These are phyloP conservation scores for Hirtodrosophila alboralis DNA, from an alignment of 2,888 invertebrate genomes.

Conservation along the genomic window DNA sequence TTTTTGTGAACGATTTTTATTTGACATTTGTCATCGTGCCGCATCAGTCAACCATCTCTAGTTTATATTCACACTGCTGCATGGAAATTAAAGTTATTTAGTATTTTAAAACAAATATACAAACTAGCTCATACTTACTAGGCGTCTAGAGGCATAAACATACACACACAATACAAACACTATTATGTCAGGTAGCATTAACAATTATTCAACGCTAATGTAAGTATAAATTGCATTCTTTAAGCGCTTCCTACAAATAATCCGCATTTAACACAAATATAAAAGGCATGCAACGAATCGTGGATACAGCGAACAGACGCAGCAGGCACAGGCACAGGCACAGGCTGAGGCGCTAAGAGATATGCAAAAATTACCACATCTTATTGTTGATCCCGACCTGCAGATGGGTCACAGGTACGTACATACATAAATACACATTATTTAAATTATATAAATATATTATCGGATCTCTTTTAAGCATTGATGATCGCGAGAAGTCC, in stretches of 20 bases:
- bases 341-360: constrained; percentile 18
- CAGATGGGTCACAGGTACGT: constrained; percentile 34
- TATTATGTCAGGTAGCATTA: constrained; percentile 82
- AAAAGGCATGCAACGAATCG: constrained; percentile 73
- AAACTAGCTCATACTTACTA: constrained; percentile 23
- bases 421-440: too few relatives aligned
- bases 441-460: constrained; percentile 28
- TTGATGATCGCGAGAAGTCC: constrained; percentile 70
- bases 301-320: constrained; percentile 43
- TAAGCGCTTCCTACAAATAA: neutral
- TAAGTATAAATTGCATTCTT: constrained; percentile 46
- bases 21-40: constrained; percentile 1
- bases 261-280: neutral
- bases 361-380: constrained; percentile 30
- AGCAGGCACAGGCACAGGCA: constrained; percentile 22
- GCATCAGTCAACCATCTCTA: constrained; percentile 46
- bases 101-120: constrained; percentile 39
- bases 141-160: constrained; percentile 12
- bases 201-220: constrained; percentile 83
- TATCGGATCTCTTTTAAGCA: constrained; percentile 32
- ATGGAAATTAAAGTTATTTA: constrained; percentile 52
- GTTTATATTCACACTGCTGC: constrained; percentile 29
- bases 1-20: neutral
- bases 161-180: constrained; percentile 14
- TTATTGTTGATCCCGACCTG: constrained; percentile 23